A percentile compares a stretch with the other conserved stretches of the same genome.
Conservation (phyloP, 1,140 invertebrate genomes). For the Sycobia sp. region DNA sequence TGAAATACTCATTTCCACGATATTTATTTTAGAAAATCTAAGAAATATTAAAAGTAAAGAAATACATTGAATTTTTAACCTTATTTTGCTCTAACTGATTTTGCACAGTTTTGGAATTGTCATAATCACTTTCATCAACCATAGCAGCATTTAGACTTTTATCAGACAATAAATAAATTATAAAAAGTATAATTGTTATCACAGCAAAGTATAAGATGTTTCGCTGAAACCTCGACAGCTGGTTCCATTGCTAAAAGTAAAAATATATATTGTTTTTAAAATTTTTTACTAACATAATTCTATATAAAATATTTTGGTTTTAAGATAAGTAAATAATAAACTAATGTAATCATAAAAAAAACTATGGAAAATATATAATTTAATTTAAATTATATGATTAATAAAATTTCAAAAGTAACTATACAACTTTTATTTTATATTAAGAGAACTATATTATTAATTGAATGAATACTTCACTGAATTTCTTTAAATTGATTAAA, state of each 20-base stretch:
- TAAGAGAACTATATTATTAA: not conserved
- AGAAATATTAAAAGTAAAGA: no score
- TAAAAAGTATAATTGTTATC: constrained; percentile 61
- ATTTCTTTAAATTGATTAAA: no score
- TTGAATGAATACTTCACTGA: not conserved
- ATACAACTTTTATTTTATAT: not conserved
- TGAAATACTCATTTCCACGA: no score
- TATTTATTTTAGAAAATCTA: no score
- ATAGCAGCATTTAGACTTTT: constrained; percentile 41
- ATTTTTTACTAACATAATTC: constrained; percentile 1
- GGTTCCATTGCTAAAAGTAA: constrained; percentile 75
- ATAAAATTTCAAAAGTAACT: not conserved
- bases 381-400: not conserved
- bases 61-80: constrained; percentile 26
- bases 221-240: constrained; percentile 80
- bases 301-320: constrained; percentile 9
- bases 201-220: constrained; percentile 71
- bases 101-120: constrained; percentile 45
- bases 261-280: not conserved
- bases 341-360: no score
- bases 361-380: no score
- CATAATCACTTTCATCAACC: constrained; percentile 47
- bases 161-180: constrained; percentile 65
- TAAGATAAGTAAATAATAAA: constrained; percentile 3
- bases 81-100: constrained; percentile 50